Conservation (phyloP, 2,113 vertebrate genomes). For the Sylvilagus bachmani region DNA sequence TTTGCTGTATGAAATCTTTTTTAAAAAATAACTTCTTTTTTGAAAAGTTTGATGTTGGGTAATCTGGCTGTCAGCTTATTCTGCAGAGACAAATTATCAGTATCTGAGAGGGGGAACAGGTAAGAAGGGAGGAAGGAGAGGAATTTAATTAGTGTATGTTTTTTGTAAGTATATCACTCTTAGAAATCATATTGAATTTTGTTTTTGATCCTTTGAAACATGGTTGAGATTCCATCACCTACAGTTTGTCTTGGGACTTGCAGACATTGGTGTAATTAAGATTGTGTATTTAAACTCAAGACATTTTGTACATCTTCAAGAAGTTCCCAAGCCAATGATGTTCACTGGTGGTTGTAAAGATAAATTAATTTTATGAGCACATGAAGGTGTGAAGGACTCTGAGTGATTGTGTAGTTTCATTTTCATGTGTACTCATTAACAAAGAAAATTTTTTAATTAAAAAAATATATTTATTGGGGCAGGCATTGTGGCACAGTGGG, state of each 20-base stretch:
- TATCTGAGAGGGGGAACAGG: not conserved
- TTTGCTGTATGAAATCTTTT: not conserved
- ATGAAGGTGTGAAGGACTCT: not conserved
- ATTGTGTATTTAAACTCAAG: not conserved
- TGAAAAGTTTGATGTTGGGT: not conserved
- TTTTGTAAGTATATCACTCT: not conserved
- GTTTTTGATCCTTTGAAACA: not conserved
- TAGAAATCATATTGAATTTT: not conserved
- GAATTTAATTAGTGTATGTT: conserved; percentile 1
- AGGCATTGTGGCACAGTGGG: too few relatives aligned
- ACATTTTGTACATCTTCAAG: not conserved
- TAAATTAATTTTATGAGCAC: not conserved
- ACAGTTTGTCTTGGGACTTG: not conserved
- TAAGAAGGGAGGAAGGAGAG: not conserved
- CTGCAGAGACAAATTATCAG: not conserved
- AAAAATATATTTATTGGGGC: too few relatives aligned
- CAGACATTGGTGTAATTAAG: not conserved
- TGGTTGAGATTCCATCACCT: not conserved
- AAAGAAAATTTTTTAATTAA: not conserved
- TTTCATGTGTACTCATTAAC: not conserved
- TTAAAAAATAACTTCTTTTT: not conserved
- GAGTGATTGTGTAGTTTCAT: not conserved
- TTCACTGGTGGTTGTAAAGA: not conserved
- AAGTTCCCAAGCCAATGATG: not conserved
- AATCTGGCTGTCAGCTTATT: conserved; percentile 13